These are phyloP conservation scores for Platichthys flesus DNA, from an alignment of 2,113 vertebrate species.

Conservation along the genomic window DNA sequence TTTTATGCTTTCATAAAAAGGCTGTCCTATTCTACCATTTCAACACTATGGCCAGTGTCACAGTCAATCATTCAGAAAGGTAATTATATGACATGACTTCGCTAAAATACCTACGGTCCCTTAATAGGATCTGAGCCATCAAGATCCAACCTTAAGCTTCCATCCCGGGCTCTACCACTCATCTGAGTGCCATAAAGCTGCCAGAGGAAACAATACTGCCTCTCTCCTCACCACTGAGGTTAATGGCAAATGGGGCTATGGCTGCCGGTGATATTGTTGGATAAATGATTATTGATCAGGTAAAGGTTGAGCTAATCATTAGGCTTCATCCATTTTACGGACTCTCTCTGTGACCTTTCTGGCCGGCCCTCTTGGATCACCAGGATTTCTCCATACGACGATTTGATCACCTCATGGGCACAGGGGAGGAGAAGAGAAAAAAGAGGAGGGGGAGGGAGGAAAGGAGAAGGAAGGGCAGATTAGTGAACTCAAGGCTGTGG, in stretches of 20 bases:
- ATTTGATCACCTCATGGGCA: constrained; percentile 76
- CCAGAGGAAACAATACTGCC: constrained; percentile 80
- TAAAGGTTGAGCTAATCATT: constrained; percentile 90
- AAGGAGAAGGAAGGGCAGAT: not conserved
- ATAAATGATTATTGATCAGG: constrained; percentile 90
- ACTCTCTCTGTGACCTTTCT: constrained; percentile 84
- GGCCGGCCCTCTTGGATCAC: constrained; percentile 66
- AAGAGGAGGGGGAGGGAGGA: not conserved
- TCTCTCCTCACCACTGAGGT: constrained; percentile 76
- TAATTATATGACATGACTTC: constrained; percentile 67
- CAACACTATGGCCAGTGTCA: constrained; percentile 37
- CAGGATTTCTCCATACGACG: constrained; percentile 80
- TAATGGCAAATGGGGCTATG: constrained; percentile 84
- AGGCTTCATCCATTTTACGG: constrained; percentile 87
- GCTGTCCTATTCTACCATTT: constrained; percentile 3
- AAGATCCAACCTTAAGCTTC: constrained; percentile 63
- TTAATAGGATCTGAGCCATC: constrained; percentile 75
- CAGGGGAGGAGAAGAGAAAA: constrained; percentile 3
- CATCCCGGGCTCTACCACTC: constrained; percentile 68
- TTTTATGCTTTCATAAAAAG: constrained; percentile 37
- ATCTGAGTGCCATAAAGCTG: constrained; percentile 83
- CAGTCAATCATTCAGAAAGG: constrained; percentile 69
- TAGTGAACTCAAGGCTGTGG: constrained; percentile 7
- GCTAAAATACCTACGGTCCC: constrained; percentile 72
- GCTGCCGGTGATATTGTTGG: constrained; percentile 84